Evolutionary conservation across 2,888 invertebrate species (phyloP).

Genomic region (Melangyna quadrimaculata): DNA sequence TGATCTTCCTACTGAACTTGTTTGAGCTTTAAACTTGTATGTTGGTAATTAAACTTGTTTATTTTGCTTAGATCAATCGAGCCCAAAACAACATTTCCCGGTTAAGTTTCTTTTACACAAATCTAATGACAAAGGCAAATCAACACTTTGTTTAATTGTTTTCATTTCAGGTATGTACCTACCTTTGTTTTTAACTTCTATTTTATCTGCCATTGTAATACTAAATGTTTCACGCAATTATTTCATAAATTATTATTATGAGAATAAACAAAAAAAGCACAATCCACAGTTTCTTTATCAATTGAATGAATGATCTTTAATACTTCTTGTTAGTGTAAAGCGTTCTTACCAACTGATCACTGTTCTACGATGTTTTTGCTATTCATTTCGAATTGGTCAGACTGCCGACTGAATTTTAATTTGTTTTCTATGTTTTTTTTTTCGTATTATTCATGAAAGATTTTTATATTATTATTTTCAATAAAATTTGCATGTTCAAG

Average conservation of each 20-base stretch:
- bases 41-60: neutral
- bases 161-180: neutral
- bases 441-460: too few species aligned
- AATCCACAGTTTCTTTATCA: neutral
- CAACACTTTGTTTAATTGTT: too few species aligned
- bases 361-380: neutral
- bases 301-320: neutral
- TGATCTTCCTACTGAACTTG: too few species aligned
- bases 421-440: too few species aligned
- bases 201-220: neutral
- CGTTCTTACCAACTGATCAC: neutral
- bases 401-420: too few species aligned
- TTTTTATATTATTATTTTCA: too few species aligned
- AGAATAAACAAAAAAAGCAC: too few species aligned
- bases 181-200: conserved; percentile 1
- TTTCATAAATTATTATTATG: neutral
- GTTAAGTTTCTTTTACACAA: neutral
- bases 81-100: too few species aligned
- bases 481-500: too few species aligned
- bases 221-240: neutral
- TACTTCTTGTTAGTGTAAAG: neutral
- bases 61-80: neutral
- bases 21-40: too few species aligned
- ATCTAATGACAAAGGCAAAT: too few species aligned
- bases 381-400: too few species aligned